Base-by-base conservation (phyloP, 2,113 vertebrate species). In the Tragulus kanchil region DNA sequence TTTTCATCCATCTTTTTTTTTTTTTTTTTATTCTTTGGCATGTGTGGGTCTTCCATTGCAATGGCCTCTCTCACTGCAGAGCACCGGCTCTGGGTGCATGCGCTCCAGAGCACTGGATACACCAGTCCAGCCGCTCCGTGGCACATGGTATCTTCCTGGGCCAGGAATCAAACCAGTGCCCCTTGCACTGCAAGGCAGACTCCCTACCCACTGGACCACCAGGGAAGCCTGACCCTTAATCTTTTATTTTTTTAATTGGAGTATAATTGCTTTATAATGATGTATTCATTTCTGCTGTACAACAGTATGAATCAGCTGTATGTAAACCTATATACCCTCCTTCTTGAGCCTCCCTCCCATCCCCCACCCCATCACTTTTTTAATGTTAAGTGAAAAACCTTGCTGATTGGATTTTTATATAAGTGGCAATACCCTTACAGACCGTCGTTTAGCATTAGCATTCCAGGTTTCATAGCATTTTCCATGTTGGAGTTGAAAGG, bases 401-500 rank as follows among this genome's bases (percentile, higher is more conserved):
- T 67, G 64, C 56, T 28, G 13, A 23, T 48, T 28, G 28, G 21
- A 45, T 83, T 93, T 84, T 95, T 88, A 78, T 84, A 64, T 36
- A 93, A 77, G 31, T 54, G 28, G 50, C 69, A 59, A 56, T 56
- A 42, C 81, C 58, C 50, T 92, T 62, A 82, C n/a, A 85, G 69
- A n/a, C 14, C 16, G 1, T 83, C 28, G 42, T 89, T 73, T 95
- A 93, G 50, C 52, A 6, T 77, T 87, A n/a, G n/a, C 36, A 36
- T 36, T 89, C 8, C 17, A 84, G 58, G 52, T 52, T 65, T 89
- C 31, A 19, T 15, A 52, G 59, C 64, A 92, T 65, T 65, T 75
- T 31, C n/a, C 8, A 12, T 88, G 21, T 23, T 75, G 58, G 21
- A 84, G 23, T 45, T 59, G 16, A 77, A 64, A 83, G 19, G 36